phyloP scores from a whole-genome alignment of 2,888 invertebrate genomes.

The Barypeithes pellucidus region DNA sequence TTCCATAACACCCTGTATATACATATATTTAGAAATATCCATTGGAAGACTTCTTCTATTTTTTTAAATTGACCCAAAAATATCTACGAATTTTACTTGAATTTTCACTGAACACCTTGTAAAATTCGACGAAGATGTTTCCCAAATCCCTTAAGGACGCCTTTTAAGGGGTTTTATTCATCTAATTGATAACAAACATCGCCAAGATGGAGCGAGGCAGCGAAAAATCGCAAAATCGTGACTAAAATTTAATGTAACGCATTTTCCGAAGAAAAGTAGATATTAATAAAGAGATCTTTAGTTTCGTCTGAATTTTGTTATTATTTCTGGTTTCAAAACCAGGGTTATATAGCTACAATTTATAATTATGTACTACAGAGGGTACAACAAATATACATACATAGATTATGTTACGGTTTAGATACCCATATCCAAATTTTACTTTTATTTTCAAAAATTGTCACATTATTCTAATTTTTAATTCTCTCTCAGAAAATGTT shows the following conservation, averaged over 20 bases:
- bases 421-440: too few relatives aligned
- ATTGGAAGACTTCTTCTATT: not conserved
- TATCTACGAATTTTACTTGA: not conserved
- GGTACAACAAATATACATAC: too few relatives aligned
- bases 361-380: too few relatives aligned
- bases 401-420: too few relatives aligned
- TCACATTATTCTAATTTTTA: too few relatives aligned
- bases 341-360: not conserved
- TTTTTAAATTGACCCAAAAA: not conserved
- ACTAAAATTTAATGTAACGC: constrained; percentile 53
- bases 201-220: constrained; percentile 37
- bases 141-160: constrained; percentile 35
- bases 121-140: constrained; percentile 34
- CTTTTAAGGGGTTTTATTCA: constrained; percentile 50
- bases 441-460: too few relatives aligned
- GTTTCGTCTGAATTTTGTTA: constrained; percentile 34
- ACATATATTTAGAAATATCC: not conserved
- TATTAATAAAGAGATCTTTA: constrained; percentile 42
- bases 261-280: constrained; percentile 48
- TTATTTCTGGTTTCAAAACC: not conserved
- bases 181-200: constrained; percentile 55
- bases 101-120: constrained; percentile 32
- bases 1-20: too few relatives aligned
- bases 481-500: too few relatives aligned
- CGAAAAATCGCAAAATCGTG: constrained; percentile 53